These are phyloP conservation scores for Lithophane ornitopus DNA, from an alignment of 2,888 invertebrate species.

Conservation along the genomic window DNA sequence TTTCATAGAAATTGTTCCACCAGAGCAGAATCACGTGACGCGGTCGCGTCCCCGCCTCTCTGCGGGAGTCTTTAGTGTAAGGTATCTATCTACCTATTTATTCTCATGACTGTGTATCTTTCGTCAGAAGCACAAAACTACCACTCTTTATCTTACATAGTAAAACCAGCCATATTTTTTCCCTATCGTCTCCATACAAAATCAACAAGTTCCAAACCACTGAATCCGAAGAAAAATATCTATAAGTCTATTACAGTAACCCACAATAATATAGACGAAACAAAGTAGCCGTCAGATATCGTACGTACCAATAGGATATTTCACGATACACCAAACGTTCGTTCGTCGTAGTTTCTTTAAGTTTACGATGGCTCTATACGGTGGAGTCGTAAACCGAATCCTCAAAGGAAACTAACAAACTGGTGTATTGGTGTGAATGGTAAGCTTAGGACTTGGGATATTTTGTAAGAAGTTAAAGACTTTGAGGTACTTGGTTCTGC, in stretches of 20 bases:
- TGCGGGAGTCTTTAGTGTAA: no score
- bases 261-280: slow-evolving; percentile 53
- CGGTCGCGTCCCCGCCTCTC: no score
- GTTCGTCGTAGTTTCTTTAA: slow-evolving; percentile 67
- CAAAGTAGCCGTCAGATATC: slow-evolving; percentile 56
- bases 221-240: slow-evolving; percentile 39
- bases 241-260: slow-evolving; percentile 40
- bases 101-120: background rate
- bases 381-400: slow-evolving; percentile 77
- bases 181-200: slow-evolving; percentile 9
- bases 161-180: background rate
- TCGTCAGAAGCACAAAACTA: background rate
- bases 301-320: slow-evolving; percentile 59
- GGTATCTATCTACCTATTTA: no score
- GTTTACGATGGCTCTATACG: slow-evolving; percentile 78
- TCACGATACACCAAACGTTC: slow-evolving; percentile 60
- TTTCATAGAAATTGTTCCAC: no score
- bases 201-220: slow-evolving; percentile 55
- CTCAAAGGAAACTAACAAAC: slow-evolving; percentile 80
- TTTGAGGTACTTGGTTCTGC: background rate
- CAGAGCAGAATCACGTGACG: no score
- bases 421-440: slow-evolving; percentile 36
- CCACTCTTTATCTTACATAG: background rate
- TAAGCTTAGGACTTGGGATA: slow-evolving; percentile 43
- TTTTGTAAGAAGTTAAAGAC: background rate